phyloP scores from a whole-genome alignment of 2,888 invertebrate species.

The Anorthoa munda region DNA sequence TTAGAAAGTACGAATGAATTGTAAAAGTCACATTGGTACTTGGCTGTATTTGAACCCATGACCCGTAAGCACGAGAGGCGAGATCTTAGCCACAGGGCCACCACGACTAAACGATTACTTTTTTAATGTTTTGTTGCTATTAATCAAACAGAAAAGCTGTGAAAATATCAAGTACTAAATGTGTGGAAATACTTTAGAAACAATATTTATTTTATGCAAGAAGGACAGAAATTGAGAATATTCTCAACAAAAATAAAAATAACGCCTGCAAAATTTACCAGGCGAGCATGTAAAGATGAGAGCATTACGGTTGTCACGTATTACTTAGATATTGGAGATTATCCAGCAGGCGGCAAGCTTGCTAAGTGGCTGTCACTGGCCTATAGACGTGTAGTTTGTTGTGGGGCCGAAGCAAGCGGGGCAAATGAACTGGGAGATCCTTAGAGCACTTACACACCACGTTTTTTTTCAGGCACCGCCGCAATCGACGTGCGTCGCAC shows the following conservation, averaged over 20 bases:
- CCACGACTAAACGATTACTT: too few species aligned
- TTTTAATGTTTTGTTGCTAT: too few species aligned
- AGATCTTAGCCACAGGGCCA: too few species aligned
- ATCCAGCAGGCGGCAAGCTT: constrained; percentile 38
- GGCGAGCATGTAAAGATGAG: constrained; percentile 25
- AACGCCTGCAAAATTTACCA: constrained; percentile 23
- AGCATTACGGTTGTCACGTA: constrained; percentile 37
- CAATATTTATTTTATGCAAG: neutral
- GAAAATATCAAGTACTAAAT: neutral
- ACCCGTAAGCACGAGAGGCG: too few species aligned
- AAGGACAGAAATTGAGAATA: neutral
- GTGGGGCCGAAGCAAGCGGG: constrained; percentile 16
- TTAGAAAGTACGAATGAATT: too few species aligned
- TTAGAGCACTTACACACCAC: too few species aligned
- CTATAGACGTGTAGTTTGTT: constrained; percentile 38
- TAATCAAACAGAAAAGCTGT: neutral
- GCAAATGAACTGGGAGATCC: neutral
- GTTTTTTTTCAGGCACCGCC: too few species aligned
- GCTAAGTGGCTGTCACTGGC: constrained; percentile 60
- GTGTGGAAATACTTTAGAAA: neutral
- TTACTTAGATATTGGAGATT: constrained; percentile 53
- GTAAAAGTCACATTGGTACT: too few species aligned
- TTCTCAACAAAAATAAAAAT: neutral
- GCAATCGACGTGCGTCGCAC: too few species aligned
- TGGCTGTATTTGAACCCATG: too few species aligned